Evolutionary conservation across 2,113 vertebrate species (phyloP).

Genomic region (Speoplatyrhinus poulsoni): DNA sequence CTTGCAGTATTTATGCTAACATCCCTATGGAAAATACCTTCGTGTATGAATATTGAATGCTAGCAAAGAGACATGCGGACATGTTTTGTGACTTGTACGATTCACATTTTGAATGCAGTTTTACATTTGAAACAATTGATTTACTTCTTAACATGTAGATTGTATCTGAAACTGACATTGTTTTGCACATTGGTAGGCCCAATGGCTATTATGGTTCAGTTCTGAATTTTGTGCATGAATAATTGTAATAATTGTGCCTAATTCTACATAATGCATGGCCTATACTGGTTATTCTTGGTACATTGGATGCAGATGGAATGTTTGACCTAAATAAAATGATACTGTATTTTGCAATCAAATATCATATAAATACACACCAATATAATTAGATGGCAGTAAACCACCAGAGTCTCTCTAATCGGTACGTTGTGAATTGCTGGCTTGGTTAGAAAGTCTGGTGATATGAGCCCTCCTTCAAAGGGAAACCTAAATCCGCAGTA

Average conservation of each 20-base stretch:
- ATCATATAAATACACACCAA: neutral
- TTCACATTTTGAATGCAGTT: too few relatives aligned
- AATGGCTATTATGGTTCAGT: neutral
- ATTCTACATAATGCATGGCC: neutral
- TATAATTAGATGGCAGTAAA: neutral
- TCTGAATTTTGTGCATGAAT: neutral
- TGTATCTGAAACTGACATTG: neutral
- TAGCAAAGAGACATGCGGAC: too few relatives aligned
- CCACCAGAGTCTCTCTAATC: neutral
- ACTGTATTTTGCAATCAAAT: neutral
- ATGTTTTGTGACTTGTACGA: too few relatives aligned
- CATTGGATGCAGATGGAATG: neutral
- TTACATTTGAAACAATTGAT: too few relatives aligned
- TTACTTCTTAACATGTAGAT: neutral
- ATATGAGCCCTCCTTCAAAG: slow-evolving; percentile 73
- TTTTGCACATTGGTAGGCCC: neutral
- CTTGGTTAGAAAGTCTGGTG: slow-evolving; percentile 54
- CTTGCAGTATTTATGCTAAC: too few relatives aligned
- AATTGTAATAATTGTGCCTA: neutral
- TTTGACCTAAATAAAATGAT: neutral
- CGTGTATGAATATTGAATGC: too few relatives aligned
- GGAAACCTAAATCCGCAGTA: slow-evolving; percentile 67
- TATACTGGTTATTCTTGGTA: too few relatives aligned
- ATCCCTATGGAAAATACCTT: too few relatives aligned
- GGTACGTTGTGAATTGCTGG: slow-evolving; percentile 57